A percentile compares a stretch with the other conserved stretches of the same genome.
Evolutionary conservation across 2,888 invertebrate species (phyloP).

Genomic region (Luperina testacea): DNA sequence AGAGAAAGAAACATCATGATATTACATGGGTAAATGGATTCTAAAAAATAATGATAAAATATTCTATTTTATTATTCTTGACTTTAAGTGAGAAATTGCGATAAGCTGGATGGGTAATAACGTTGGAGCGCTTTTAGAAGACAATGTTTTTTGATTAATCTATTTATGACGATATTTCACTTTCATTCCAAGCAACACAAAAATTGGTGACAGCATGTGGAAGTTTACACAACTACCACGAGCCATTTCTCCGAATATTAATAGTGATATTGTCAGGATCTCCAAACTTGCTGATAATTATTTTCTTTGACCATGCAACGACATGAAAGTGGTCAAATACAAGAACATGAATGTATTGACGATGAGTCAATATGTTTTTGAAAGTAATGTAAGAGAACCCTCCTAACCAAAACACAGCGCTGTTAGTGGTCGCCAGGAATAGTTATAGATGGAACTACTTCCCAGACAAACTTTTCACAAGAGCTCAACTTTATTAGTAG

Average conservation of each 20-base stretch:
- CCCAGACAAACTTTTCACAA: conserved; percentile 17
- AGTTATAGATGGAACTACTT: conserved; percentile 4
- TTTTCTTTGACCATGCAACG: conserved; percentile 72
- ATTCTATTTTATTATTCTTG: neutral
- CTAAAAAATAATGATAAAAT: too few relatives aligned
- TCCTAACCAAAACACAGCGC: neutral
- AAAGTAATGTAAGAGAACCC: neutral
- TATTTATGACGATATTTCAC: neutral
- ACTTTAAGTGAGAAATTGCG: neutral
- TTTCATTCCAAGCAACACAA: neutral
- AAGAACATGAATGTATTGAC: neutral
- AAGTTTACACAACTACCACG: conserved; percentile 80
- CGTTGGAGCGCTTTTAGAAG: neutral
- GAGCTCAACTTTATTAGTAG: conserved; percentile 10
- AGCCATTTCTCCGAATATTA: conserved; percentile 81
- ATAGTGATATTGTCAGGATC: conserved; percentile 80
- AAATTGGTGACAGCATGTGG: conserved; percentile 81
- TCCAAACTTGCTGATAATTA: conserved; percentile 74
- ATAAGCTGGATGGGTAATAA: neutral
- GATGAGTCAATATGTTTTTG: neutral
- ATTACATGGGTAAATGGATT: conserved; percentile 11
- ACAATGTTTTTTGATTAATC: neutral
- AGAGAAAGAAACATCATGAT: conserved; percentile 29
- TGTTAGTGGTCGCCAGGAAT: neutral
- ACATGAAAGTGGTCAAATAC: neutral